phyloP scores from a whole-genome alignment of 2,113 vertebrate species.

The human region GRCh38 chr4:96087001-96087500 shows the following conservation, averaged over 20 bases:
- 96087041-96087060: background rate
- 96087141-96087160: background rate
- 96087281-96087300: background rate
- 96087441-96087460: background rate
- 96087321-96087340: background rate
- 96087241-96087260: background rate
- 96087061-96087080: background rate
- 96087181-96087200: background rate
- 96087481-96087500: background rate
- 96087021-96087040: too few species aligned
- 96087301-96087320: background rate
- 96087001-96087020: too few species aligned
- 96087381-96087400: background rate
- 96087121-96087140: background rate
- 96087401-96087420: background rate
- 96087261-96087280: background rate
- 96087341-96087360: background rate
- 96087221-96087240: background rate
- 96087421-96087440: background rate
- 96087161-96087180: background rate
- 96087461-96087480: background rate
- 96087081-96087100: background rate
- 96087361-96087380: background rate
- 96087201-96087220: background rate
- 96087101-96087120: background rate